Evolutionary conservation across 2,797 vertebrate species (phyloP), one percentile per base, ranked within the genome.

Genomic region (Sternarchorhynchus goeldii): DNA sequence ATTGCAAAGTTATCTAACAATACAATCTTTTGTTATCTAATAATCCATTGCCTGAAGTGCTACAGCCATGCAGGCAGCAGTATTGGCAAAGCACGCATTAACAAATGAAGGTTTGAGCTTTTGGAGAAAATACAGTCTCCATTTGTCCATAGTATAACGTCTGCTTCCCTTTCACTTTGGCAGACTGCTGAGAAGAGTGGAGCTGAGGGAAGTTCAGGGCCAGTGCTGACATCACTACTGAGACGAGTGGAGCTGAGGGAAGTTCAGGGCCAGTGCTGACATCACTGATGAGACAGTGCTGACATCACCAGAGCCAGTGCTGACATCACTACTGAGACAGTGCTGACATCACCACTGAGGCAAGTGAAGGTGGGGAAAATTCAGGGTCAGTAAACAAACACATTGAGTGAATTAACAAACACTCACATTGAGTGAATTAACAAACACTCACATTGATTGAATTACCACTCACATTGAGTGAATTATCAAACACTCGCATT

Each of bases 71-170:
- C 71, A 21, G 53, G 36, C 64, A 56, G 34, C 62, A 31, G 36
- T 34, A 72, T 86, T 87, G 89, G 90, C 89, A 91, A 89, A 80
- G 79, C 70, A 83, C 84, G 84, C 80, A 32, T 87, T 93, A 92
- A 90, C 89, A 93, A 95, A 93, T 89, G 90, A 91, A 92, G 87
- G 89, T 92, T 91, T 92, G 86, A 83, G 91, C 90, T 81, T 76
- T 87, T 87, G 87, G 83, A 90, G 90, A 93, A 93, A 90, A 93
- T 90, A 93, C 93, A 91, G 91, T 92, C 92, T 94, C 91, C 88
- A 7, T 89, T 88, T 88, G 89, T 87, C 84, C 87, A 94, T 90
- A 95, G 94, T 95, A 90, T 95, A 95, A 94, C 89, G 94, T 95
- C 94, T 96, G 93, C 88, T 89, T 92, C 89, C 91, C 90, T 82